These are phyloP conservation scores for Tringa solitaria DNA, from an alignment of 2,113 vertebrate genomes.

Conservation along the genomic window DNA sequence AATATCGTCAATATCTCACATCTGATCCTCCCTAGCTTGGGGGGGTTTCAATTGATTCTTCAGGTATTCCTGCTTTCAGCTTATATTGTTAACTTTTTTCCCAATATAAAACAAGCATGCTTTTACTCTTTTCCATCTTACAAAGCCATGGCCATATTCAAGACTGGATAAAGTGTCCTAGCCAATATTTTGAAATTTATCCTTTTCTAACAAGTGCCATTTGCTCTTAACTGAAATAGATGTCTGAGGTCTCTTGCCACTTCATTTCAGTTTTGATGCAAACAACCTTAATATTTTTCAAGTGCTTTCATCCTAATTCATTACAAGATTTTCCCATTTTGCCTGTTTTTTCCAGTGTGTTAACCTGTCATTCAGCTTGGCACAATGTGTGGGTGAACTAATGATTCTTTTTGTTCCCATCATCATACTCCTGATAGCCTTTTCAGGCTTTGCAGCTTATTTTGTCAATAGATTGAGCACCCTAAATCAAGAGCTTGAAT, in stretches of 20 bases:
- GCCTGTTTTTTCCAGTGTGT: constrained; percentile 1
- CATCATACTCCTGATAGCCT: background rate
- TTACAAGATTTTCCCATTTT: constrained; percentile 53
- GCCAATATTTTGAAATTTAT: background rate
- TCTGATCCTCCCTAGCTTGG: background rate
- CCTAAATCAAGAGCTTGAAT: background rate
- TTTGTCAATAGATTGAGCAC: background rate
- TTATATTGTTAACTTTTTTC: background rate
- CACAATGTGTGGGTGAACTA: background rate
- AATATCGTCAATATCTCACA: background rate
- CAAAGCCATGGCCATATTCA: background rate
- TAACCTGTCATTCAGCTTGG: background rate
- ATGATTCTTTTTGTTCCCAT: background rate
- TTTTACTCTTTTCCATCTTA: background rate
- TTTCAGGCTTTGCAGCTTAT: background rate
- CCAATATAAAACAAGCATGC: background rate
- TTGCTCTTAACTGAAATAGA: background rate
- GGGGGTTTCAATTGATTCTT: background rate
- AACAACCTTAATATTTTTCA: background rate
- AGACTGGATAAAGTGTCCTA: background rate
- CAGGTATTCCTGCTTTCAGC: background rate
- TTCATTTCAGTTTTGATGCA: background rate
- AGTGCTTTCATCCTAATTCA: constrained; percentile 49
- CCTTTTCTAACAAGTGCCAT: background rate
- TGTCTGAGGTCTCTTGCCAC: background rate